A percentile compares a stretch with the other conserved stretches of the same genome.
Evolutionary conservation across 1,140 invertebrate species (phyloP).

Genomic region (Bombus pascuorum): DNA sequence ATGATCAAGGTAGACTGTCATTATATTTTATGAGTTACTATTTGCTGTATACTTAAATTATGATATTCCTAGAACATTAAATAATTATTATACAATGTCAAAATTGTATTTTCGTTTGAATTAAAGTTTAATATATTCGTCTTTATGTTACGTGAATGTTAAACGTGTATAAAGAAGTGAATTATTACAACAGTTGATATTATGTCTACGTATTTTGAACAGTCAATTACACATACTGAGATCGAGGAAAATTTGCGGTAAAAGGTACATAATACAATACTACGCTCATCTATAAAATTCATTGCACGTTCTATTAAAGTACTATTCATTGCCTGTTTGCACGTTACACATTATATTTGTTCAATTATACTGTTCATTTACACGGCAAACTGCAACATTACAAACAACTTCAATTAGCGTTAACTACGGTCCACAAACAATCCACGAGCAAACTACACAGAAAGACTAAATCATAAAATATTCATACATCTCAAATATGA

Average conservation of each 20-base stretch:
- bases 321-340: background rate
- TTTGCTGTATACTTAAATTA: too few relatives aligned
- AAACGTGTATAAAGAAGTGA: too few relatives aligned
- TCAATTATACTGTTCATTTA: background rate
- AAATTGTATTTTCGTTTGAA: too few relatives aligned
- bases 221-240: background rate
- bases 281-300: background rate
- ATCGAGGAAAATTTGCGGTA: background rate
- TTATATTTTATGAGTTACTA: too few relatives aligned
- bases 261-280: background rate
- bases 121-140: too few relatives aligned
- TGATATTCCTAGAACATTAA: too few relatives aligned
- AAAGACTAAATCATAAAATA: background rate
- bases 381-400: background rate
- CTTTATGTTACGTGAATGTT: too few relatives aligned
- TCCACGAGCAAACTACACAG: background rate
- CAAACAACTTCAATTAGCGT: constrained; percentile 3
- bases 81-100: too few relatives aligned
- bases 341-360: background rate
- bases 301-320: background rate
- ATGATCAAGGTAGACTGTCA: too few relatives aligned
- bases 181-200: too few relatives aligned
- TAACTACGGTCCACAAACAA: background rate
- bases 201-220: background rate
- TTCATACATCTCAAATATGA: background rate